These are phyloP conservation scores for Anthrax anthrax DNA, from an alignment of 2,888 invertebrate genomes.

Conservation along the genomic window DNA sequence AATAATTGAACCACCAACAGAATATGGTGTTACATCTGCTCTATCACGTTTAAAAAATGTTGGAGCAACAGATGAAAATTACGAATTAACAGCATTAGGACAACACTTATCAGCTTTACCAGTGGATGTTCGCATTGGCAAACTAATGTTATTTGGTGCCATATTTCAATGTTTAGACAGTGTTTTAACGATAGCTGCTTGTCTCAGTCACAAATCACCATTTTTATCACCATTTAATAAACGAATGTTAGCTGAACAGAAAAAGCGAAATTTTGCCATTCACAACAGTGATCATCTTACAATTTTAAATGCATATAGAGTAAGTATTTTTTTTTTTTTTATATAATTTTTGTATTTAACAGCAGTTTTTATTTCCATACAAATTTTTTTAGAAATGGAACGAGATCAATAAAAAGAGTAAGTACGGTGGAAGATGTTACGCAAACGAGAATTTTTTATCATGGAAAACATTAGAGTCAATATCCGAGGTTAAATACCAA, in stretches of 20 bases:
- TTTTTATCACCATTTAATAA: conserved; percentile 63
- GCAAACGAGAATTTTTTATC: conserved; percentile 76
- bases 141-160: conserved; percentile 80
- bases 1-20: conserved; percentile 59
- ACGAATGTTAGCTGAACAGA: conserved; percentile 51
- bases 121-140: conserved; percentile 83
- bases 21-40: conserved; percentile 52
- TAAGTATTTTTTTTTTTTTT: conserved; percentile 21
- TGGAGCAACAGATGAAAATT: conserved; percentile 61
- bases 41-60: conserved; percentile 56
- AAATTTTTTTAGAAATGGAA: conserved; percentile 55
- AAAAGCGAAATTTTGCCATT: conserved; percentile 59
- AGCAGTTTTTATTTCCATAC: not conserved
- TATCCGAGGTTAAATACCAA: conserved; percentile 77
- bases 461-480: conserved; percentile 61
- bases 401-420: conserved; percentile 49
- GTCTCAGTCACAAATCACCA: conserved; percentile 64
- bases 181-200: conserved; percentile 78
- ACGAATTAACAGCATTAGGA: conserved; percentile 69
- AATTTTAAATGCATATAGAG: conserved; percentile 69
- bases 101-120: conserved; percentile 78
- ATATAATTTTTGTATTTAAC: no score
- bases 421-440: conserved; percentile 59
- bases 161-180: conserved; percentile 87
- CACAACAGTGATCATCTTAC: conserved; percentile 83